Base-by-base conservation (phyloP, 2,797 vertebrate species). In the Leptatherina wallacei region DNA sequence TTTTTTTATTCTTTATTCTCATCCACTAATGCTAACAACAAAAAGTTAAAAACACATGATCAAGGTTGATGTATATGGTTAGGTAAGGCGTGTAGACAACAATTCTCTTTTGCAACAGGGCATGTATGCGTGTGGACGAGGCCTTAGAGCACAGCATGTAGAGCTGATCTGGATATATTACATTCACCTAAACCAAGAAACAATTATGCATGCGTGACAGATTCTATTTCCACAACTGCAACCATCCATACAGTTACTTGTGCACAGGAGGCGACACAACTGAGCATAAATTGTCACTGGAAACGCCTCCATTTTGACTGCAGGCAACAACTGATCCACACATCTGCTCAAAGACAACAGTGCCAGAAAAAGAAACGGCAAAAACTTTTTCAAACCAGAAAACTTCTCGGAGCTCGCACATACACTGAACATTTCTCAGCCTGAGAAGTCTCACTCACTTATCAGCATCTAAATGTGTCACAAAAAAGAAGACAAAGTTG, bases 391-490 rank as follows among this genome's bases (percentile, higher is more conserved):
- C 59, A 51, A 81, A 77, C n/a, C 35, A 58, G 9, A 69, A 74
- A 81, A 71, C n/a, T 65, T 32, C 49, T 57, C 4, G 6, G 1
- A 30, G 69, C 35, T 65, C 56, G 27, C 11, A n/a, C 42, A 80
- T 55, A 63, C 29, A 30, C 12, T 44, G 42, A 30, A 32, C 38
- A 69, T 49, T 44, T 77, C 67, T 29, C n/a, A 58, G 63, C 42
- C 7, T 6, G 55, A 80, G 58, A 73, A 70, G 68, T 55, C 57
- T 80, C 85, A 88, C 72, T 88, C 90, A 82, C 80, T 77, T 64
- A 24, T 75, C 35, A 52, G 29, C 75, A 68, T 81, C 77, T 77
- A 77, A 85, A 84, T 71, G 73, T 18, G 77, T 78, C 86, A 77
- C 67, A 77, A 82, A 85, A 73, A 29, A 64, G 67, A 66, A 62